Evolutionary conservation across 2,888 invertebrate species (phyloP).

Genomic region (Pheosia tremula): DNA sequence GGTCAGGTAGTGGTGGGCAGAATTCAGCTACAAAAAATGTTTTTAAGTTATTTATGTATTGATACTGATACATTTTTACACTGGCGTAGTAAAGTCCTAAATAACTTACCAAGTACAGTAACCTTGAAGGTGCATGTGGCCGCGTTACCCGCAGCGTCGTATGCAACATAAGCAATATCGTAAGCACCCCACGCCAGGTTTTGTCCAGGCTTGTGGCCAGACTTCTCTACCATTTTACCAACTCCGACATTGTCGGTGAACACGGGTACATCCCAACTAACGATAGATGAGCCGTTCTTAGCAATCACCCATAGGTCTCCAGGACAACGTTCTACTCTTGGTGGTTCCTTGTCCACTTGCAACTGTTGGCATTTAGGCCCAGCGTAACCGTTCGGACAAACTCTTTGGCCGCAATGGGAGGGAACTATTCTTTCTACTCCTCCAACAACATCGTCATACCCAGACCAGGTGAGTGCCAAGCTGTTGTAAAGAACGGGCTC

Average conservation of each 20-base stretch:
- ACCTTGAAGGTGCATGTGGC: slow-evolving; percentile 97
- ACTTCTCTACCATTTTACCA: slow-evolving; percentile 91
- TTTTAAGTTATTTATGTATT: background rate
- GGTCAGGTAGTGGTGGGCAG: slow-evolving; percentile 94
- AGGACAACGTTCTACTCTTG: slow-evolving; percentile 95
- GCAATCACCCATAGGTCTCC: slow-evolving; percentile 97
- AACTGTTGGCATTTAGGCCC: slow-evolving; percentile 94
- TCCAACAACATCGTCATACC: slow-evolving; percentile 94
- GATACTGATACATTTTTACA: background rate
- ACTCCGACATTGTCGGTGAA: slow-evolving; percentile 96
- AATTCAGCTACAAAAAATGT: slow-evolving; percentile 89
- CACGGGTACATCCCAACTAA: slow-evolving; percentile 96
- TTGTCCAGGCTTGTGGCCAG: slow-evolving; percentile 94
- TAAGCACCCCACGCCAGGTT: slow-evolving; percentile 96
- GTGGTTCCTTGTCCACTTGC: slow-evolving; percentile 93
- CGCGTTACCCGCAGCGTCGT: slow-evolving; percentile 95
- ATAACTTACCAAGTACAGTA: slow-evolving; percentile 91
- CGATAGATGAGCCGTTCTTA: slow-evolving; percentile 95
- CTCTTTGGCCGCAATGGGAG: slow-evolving; percentile 95
- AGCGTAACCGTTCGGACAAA: slow-evolving; percentile 94
- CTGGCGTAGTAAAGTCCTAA: background rate
- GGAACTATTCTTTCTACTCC: slow-evolving; percentile 96
- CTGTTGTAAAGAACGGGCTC: slow-evolving; percentile 95
- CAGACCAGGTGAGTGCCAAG: slow-evolving; percentile 95
- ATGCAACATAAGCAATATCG: slow-evolving; percentile 96